phyloP scores from a whole-genome alignment of 2,113 vertebrate species.

The Madoqua kirkii region DNA sequence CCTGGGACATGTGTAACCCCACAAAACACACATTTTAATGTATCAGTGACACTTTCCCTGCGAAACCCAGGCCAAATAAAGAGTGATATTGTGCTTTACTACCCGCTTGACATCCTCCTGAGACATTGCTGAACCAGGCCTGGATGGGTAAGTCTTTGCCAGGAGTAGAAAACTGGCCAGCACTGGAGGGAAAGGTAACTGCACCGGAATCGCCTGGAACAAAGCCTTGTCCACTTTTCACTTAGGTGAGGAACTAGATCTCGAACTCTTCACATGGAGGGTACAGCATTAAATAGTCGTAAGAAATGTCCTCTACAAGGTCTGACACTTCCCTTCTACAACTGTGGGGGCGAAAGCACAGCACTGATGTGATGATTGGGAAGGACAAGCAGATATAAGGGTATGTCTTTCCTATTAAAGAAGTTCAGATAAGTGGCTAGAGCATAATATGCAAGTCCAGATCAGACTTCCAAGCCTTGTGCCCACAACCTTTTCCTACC shows the following conservation, averaged over 20 bases:
- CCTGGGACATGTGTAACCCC: not conserved
- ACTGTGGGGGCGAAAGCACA: not conserved
- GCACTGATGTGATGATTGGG: accelerated
- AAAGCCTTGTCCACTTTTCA: not conserved
- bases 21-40: not conserved
- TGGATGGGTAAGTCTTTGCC: not conserved
- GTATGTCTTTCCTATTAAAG: accelerated
- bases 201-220: no score
- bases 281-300: no score
- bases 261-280: not conserved
- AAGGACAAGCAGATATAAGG: not conserved
- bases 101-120: no score
- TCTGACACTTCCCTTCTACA: not conserved
- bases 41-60: not conserved
- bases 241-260: not conserved
- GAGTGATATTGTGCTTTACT: not conserved
- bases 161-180: not conserved
- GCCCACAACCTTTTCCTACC: not conserved
- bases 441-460: accelerated
- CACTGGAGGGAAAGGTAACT: accelerated
- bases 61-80: not conserved
- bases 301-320: not conserved
- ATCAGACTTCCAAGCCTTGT: not conserved
- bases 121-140: not conserved
- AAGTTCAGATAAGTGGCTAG: not conserved